Evolutionary conservation across 2,797 vertebrate species (phyloP).

Genomic region (Heterohyrax brucei): DNA sequence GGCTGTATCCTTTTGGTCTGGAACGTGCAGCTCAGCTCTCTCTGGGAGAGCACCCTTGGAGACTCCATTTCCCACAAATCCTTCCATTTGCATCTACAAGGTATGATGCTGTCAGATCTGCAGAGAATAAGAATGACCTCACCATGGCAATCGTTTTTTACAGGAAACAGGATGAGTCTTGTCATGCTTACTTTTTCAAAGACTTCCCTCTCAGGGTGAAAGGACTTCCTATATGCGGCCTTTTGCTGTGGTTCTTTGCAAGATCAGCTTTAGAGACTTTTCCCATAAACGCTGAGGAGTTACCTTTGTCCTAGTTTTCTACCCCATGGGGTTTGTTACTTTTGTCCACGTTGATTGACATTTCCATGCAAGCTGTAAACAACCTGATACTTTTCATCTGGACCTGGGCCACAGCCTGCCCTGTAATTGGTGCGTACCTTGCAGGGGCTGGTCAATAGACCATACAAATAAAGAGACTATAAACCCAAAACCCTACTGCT

Average conservation of each 20-base stretch:
- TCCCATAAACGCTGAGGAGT: neutral
- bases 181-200: neutral
- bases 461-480: neutral
- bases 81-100: neutral
- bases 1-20: accelerated
- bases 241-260: neutral
- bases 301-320: neutral
- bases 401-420: neutral
- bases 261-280: neutral
- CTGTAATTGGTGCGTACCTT: neutral
- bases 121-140: neutral
- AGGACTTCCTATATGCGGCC: neutral
- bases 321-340: neutral
- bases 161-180: neutral
- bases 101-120: neutral
- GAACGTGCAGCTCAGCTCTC: accelerated
- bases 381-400: neutral
- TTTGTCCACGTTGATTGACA: neutral
- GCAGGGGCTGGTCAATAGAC: neutral
- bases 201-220: neutral
- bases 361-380: neutral
- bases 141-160: no score
- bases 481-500: no score
- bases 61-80: no score
- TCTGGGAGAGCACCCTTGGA: neutral